Percentiles rank a stretch among this genome's conserved stretches.
Conservation (phyloP, 2,888 invertebrate genomes). For the Drosophila incognita region DNA sequence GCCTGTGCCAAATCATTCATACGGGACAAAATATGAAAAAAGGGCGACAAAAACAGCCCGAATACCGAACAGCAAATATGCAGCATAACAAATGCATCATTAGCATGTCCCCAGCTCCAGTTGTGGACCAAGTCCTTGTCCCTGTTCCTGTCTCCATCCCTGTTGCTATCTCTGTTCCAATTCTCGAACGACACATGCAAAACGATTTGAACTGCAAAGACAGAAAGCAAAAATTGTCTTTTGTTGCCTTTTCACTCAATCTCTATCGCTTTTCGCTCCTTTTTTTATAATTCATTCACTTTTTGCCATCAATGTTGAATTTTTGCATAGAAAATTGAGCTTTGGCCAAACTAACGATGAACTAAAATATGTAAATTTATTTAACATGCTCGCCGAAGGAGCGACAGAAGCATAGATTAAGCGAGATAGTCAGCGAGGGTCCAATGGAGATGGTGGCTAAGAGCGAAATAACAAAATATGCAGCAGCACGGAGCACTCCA, state of each 20-base stretch:
- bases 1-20: constrained; percentile 61
- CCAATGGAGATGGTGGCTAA: background rate
- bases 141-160: background rate
- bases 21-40: constrained; percentile 17
- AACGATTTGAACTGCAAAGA: constrained; percentile 55
- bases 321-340: constrained; percentile 79
- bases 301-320: constrained; percentile 69
- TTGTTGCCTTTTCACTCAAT: constrained; percentile 33
- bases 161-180: background rate
- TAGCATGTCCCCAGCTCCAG: constrained; percentile 53
- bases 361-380: constrained; percentile 78
- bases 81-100: constrained; percentile 74
- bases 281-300: constrained; percentile 65
- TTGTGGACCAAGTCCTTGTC: background rate
- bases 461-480: constrained; percentile 28
- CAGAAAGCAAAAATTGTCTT: constrained; percentile 54
- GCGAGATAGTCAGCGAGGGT: background rate
- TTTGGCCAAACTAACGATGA: constrained; percentile 81
- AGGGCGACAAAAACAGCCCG: constrained; percentile 9
- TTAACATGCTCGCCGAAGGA: constrained; percentile 68
- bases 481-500: constrained; percentile 37
- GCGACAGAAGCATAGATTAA: constrained; percentile 22
- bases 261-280: constrained; percentile 1
- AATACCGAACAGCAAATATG: constrained; percentile 50
- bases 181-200: constrained; percentile 35